Percentiles rank a stretch among this genome's conserved stretches.
Conservation (phyloP, 2,113 vertebrate genomes). For the Carollia perspicillata region DNA sequence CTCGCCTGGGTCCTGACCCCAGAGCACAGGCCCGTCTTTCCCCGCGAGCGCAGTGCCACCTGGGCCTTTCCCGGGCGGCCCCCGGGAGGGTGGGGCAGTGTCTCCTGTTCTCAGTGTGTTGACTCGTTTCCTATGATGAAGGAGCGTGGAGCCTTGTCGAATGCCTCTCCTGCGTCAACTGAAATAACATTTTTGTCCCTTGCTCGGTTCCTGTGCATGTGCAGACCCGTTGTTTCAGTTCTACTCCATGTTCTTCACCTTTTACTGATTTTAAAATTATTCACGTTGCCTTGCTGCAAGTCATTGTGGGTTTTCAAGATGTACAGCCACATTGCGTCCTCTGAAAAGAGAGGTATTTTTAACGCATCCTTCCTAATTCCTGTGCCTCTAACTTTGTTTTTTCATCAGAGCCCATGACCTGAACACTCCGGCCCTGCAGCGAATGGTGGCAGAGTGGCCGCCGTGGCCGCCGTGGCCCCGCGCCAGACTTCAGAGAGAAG, state of each 20-base stretch:
- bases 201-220: not conserved
- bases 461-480: not conserved
- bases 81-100: not conserved
- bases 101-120: not conserved
- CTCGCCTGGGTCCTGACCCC: not conserved
- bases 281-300: not conserved
- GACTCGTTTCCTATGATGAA: not conserved
- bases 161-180: not conserved
- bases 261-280: not conserved
- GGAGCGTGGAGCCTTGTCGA: not conserved
- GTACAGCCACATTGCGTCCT: not conserved
- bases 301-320: not conserved
- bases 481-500: not conserved
- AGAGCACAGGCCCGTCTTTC: not conserved
- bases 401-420: not conserved
- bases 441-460: not conserved
- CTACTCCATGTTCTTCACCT: not conserved
- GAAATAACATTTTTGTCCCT: not conserved
- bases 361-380: not conserved
- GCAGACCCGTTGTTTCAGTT: not conserved
- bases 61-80: not conserved
- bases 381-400: not conserved
- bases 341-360: not conserved
- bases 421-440: not conserved
- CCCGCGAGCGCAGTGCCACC: not conserved